Base-by-base conservation (phyloP, 2,888 invertebrate genomes). In the Scrobipalpa costella region DNA sequence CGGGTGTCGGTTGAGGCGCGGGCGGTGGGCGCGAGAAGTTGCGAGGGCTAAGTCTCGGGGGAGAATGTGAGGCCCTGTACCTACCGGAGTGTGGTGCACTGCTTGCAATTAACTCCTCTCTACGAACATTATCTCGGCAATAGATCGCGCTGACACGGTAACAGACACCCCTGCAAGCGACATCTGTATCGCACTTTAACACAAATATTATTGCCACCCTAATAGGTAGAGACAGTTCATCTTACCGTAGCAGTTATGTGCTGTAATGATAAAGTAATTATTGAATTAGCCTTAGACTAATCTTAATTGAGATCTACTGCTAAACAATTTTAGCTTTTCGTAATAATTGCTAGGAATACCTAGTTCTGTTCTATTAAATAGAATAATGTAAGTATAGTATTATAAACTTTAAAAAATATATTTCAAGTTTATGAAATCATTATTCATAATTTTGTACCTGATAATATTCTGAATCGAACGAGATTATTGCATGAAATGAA, bases 51-150 rank as follows among this genome's bases (percentile, higher is more conserved):
- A 64, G 68, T 75, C 84, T 77, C 80, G 66, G 68, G 89, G 88
- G 85, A 84, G 73, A 59, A 73, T 66, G 71, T 66, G 70, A 64
- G 72, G 71, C 77, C 83, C 79, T 69, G 78, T 73, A n/a, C n/a
- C n/a, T n/a, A 77, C 79, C 76, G 75, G 80, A 84, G 83, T 87
- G 85, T 80, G 84, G 81, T 84, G 83, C 88, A 81, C 74, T 81
- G 86, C 85, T 88, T 84, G 82, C 88, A 90, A 90, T 90, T 90
- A 90, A 88, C 88, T 88, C 82, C 86, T 80, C 81, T 84, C 85
- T 85, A 77, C 78, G 77, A 75, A 77, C 80, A 87, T 90, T 88
- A 88, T 85, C 84, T 84, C 75, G 74, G 80, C 80, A 86, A 88
- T 86, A 88, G 81, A 73, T 72, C 67, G 70, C 67, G 66, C 58